phyloP scores from a whole-genome alignment of 2,888 invertebrate genomes.

The Resseliella maxima region DNA sequence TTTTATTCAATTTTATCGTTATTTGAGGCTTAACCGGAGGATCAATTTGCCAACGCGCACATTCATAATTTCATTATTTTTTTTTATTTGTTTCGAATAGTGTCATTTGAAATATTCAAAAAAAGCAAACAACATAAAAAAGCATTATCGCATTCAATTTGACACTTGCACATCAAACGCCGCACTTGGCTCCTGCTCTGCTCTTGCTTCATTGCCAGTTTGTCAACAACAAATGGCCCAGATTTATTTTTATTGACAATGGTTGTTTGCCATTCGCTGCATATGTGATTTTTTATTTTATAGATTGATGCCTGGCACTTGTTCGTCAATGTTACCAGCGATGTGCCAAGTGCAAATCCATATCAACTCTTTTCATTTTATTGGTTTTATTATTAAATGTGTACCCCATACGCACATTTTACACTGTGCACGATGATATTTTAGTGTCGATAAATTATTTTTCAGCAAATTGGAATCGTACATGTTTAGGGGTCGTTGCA shows the following conservation, averaged over 20 bases:
- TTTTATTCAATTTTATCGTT: constrained; percentile 45
- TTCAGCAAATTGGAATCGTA: constrained; percentile 23
- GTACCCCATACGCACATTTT: constrained; percentile 19
- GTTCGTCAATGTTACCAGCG: not conserved
- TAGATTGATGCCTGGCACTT: constrained; percentile 45
- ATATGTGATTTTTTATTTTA: not conserved
- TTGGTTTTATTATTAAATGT: constrained; percentile 55
- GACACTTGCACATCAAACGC: constrained; percentile 47
- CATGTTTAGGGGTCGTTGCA: not conserved
- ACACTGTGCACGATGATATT: not conserved
- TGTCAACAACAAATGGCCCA: constrained; percentile 36
- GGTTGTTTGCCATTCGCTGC: constrained; percentile 1
- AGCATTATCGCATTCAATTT: constrained; percentile 26
- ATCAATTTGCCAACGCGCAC: constrained; percentile 32
- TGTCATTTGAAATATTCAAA: constrained; percentile 49
- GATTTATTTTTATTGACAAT: constrained; percentile 50
- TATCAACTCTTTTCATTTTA: constrained; percentile 50
- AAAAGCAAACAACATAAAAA: constrained; percentile 49
- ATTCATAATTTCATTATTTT: not conserved
- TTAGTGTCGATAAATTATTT: constrained; percentile 40
- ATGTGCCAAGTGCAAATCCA: not conserved
- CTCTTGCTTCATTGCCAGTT: not conserved
- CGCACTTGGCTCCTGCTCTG: not conserved
- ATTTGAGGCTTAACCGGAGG: not conserved
- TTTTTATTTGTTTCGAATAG: not conserved